phyloP scores from a whole-genome alignment of 2,797 vertebrate genomes.

The Rhadinocentrus ornatus region DNA sequence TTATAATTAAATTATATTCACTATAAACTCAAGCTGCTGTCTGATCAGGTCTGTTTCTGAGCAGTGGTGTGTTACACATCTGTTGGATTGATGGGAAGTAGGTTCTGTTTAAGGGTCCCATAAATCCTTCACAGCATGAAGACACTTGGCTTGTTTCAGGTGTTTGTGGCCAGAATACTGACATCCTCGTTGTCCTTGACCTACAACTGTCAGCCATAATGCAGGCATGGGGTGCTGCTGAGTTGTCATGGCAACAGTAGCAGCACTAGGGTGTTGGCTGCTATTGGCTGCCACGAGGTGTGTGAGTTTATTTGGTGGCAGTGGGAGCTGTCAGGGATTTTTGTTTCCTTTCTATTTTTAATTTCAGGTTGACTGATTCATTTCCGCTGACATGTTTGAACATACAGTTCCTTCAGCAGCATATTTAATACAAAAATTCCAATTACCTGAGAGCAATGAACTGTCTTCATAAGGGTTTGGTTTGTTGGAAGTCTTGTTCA shows the following conservation, averaged over 20 bases:
- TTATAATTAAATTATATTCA: too few relatives aligned
- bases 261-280: constrained; percentile 43
- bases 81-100: neutral
- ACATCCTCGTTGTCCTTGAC: constrained; percentile 45
- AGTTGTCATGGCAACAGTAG: constrained; percentile 60
- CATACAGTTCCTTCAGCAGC: neutral
- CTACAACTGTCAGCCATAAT: constrained; percentile 41
- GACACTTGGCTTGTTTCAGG: constrained; percentile 14
- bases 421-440: neutral
- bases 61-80: neutral
- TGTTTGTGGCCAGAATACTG: constrained; percentile 24
- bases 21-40: neutral
- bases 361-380: neutral
- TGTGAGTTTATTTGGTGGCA: constrained; percentile 22
- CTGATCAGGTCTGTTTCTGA: neutral
- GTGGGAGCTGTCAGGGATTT: neutral
- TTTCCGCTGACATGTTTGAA: neutral
- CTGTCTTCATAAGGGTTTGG: neutral
- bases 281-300: constrained; percentile 2
- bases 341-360: neutral
- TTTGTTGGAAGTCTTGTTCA: neutral
- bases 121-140: constrained; percentile 8
- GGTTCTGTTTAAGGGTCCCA: neutral
- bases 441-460: neutral
- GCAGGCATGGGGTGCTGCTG: constrained; percentile 39